Base-by-base conservation (phyloP, 2,888 invertebrate genomes). In the Athalia rosae region DNA sequence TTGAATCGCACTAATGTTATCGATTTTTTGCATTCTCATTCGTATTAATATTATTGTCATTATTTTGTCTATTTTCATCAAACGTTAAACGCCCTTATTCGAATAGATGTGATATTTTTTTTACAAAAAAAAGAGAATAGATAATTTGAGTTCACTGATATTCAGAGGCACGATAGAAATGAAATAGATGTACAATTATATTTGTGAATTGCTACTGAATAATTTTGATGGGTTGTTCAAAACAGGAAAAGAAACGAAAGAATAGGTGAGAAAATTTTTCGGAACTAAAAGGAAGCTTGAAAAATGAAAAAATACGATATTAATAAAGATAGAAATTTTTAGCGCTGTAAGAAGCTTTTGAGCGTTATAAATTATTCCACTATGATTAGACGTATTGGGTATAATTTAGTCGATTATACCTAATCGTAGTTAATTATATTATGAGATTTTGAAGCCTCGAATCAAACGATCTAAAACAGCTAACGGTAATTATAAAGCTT, bases 61-160 rank as follows among this genome's bases (percentile, higher is more conserved):
- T 48, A 13, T 13, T 59, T 1, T 15, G 9, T 45, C 45, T 5
- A 4, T 58, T 47, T 64, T 64, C 43, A 53, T 67, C 53, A n/a
- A 67, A 28, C 53, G 50, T 67, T 53, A 64, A 67, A 67, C 67
- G 67, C 67, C 67, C 67, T 67, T 64, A 1, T 50, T 59, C 8
- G 67, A 67, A 53, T 50, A 53, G 66, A 6, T 13, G 61, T 7
- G 9, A 50, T 61, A 1, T 59, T 59, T 15, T 53, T 71, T 41
- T 9, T 15, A 11, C 1, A 63, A 63, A 63, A 8, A n/a, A 63
- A 63, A 28, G n/a, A 28, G 28, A 56, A 41, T 5, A 58, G 11
- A 59, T 28, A 41, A 73, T 15, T 15, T 7, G 43, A 73, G 58
- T n/a, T 66, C 47, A 8, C 48, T 62, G 61, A 8, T 28, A 61